Base-by-base conservation (phyloP, 2,113 vertebrate species). In the Hymenochirus boettgeri region DNA sequence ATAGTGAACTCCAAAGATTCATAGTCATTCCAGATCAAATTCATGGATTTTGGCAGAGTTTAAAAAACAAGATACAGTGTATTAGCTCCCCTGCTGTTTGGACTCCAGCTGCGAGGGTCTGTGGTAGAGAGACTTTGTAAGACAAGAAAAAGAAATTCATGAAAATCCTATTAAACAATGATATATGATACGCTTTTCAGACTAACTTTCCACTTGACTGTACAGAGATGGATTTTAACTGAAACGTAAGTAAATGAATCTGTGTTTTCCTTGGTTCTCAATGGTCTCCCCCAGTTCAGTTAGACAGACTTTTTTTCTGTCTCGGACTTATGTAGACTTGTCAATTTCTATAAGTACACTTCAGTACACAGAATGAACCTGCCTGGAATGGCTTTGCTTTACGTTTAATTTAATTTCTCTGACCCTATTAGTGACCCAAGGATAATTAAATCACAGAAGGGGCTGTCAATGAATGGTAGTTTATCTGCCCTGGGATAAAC, bases 21-120 rank as follows among this genome's bases (percentile, higher is more conserved):
- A 80, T 88, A 95, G 93, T 98, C 94, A 98, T 93, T 89, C 88
- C 88, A 81, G 95, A 96, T 98, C 92, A 93, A 91, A 92, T 97
- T 97, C 93, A 90, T 86, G 84, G 88, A 90, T 92, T 89, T 87
- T 93, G 90, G 91, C 90, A 87, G 83, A 87, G 83, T 85, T 90
- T 85, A 90, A 90, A 64, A 90, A 92, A 90, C 84, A 88, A 90
- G 85, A 91, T 90, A 88, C 85, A 81, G 83, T 74, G 73, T 82
- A 86, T 86, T 82, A 82, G 80, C 79, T 82, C 85, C 89, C 86
- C 84, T 59, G 85, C 85, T 81, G 89, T 76, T 87, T 79, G 73
- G 82, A 81, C 86, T 89, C 87, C 90, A 91, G 86, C 88, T 89
- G 86, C 69, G 85, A 77, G 78, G 80, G 87, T 87, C 88, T 91